Evolutionary conservation across 30 jellyfish, hydroid and myxozoan species (phyloP), one percentile per base, ranked within the genome.

Genomic region (Hydractinia echinata): DNA sequence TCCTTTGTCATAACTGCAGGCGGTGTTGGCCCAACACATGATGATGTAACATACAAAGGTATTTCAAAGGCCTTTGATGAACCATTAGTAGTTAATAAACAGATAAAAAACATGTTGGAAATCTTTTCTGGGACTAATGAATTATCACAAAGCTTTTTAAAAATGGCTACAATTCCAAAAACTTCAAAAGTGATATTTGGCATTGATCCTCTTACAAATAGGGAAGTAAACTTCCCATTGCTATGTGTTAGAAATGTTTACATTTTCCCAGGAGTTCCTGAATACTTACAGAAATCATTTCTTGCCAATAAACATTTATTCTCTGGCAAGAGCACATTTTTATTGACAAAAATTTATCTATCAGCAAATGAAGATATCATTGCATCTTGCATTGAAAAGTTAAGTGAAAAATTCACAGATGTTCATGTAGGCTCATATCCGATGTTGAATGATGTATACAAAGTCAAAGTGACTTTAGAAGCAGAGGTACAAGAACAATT

Each of bases 21-120:
- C 50, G 99, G 99, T 30, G 85, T 93, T 7, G 99, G 99, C n/a
- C 96, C 96, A 51, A 93, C 99, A 4, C 99, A 93, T 55, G 99
- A 93, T 76, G 99, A 93, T 62, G 93, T 88, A 14, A 93, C 99
- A 64, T 58, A 83, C 54, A 78, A 85, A 5, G 96, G 94, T 30
- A 66, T 93, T 51, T 89, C 99, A 15, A 83, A 82, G 77, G 96
- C 96, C 7, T 79, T 93, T 20, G 87, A 77, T 54, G 96, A 83
- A 61, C 76, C 88, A 4, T 85, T 93, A 19, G 86, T 77, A 55
- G 69, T 58, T 71, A 83, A 84, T 54, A 52, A 81, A 53, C 79
- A 73, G 4, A 64, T 87, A 87, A 66, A 53, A 13, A 72, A 83
- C 19, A 70, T 83, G 66, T 73, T 86, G 54, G 53, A 55, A 61